phyloP scores from a whole-genome alignment of 2,113 vertebrate species.

The Gracilinanus agilis region DNA sequence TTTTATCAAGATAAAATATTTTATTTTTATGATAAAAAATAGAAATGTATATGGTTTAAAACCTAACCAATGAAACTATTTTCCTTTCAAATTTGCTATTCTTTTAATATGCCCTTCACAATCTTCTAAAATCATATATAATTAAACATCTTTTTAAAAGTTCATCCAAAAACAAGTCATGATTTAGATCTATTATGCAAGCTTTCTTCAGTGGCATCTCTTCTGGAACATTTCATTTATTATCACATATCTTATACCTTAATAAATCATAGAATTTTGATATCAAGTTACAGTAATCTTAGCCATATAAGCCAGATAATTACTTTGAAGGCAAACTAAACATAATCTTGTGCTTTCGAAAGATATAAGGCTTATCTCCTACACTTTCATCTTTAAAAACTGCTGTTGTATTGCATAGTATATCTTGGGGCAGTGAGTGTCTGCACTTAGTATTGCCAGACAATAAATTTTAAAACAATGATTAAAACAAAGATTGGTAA shows the following conservation, averaged over 20 bases:
- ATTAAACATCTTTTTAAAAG: constrained; percentile 52
- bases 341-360: constrained; percentile 35
- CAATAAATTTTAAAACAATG: constrained; percentile 66
- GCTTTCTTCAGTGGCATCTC: constrained; percentile 30
- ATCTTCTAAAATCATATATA: constrained; percentile 62
- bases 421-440: constrained; percentile 57
- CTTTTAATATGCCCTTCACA: constrained; percentile 38
- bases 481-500: no score
- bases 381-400: constrained; percentile 51
- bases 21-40: constrained; percentile 61
- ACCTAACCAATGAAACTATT: constrained; percentile 47
- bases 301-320: constrained; percentile 31
- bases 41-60: constrained; percentile 58
- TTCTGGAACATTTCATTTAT: constrained; percentile 32
- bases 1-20: constrained; percentile 58
- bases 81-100: constrained; percentile 45
- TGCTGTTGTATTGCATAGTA: constrained; percentile 2
- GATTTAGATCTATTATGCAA: constrained; percentile 23
- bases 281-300: constrained; percentile 5
- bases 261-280: constrained; percentile 47
- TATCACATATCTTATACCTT: constrained; percentile 38
- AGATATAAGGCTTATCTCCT: constrained; percentile 42
- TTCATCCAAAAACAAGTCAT: constrained; percentile 36
- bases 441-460: constrained; percentile 37
- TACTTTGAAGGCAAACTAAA: constrained; percentile 39